Conservation (phyloP, 2,888 invertebrate species). For the Embidobia sp. region DNA sequence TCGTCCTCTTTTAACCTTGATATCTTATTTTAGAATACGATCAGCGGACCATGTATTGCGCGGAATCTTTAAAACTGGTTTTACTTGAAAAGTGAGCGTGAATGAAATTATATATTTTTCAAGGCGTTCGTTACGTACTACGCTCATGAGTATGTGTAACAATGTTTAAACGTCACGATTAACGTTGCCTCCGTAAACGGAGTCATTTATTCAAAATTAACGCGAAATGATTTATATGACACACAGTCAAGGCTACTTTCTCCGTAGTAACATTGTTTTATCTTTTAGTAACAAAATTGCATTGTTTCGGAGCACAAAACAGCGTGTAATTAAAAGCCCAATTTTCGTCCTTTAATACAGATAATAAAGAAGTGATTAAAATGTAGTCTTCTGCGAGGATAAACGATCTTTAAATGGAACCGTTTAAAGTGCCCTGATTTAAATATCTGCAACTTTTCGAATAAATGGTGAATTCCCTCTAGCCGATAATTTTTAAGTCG, state of each 20-base stretch:
- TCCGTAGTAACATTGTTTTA: not conserved
- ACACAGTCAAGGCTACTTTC: conserved; percentile 11
- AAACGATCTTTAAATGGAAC: no score
- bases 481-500: not conserved
- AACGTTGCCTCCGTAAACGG: conserved; percentile 14
- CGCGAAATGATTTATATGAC: not conserved
- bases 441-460: not conserved
- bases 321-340: no score
- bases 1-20: conserved; percentile 55
- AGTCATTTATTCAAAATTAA: conserved; percentile 20
- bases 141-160: conserved; percentile 13
- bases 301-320: not conserved
- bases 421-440: no score
- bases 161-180: conserved; percentile 20
- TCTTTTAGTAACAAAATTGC: not conserved
- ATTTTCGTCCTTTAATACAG: no score
- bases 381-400: no score
- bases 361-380: no score
- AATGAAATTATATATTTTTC: conserved; percentile 55
- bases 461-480: not conserved
- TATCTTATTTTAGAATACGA: conserved; percentile 60
- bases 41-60: conserved; percentile 42
- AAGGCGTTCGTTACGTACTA: conserved; percentile 27
- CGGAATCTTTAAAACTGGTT: conserved; percentile 53
- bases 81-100: conserved; percentile 60